Percentiles rank a stretch among this genome's conserved stretches.
phyloP scores from a whole-genome alignment of 1,140 invertebrate genomes.

The Drosophila fuyamai region DNA sequence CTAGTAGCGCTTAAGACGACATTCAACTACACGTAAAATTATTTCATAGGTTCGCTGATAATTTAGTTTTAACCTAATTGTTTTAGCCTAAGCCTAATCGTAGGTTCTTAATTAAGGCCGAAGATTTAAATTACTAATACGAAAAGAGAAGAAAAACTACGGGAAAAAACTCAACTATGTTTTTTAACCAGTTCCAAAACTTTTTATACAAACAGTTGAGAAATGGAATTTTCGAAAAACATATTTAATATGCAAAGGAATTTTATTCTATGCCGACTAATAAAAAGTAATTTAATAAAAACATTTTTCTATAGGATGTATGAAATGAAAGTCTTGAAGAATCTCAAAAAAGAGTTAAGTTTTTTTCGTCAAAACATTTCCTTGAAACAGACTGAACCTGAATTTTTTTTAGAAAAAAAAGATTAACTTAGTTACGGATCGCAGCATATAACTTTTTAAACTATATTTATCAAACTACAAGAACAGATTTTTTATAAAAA shows the following conservation, averaged over 20 bases:
- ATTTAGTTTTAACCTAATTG: slow-evolving; percentile 72
- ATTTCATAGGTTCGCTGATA: slow-evolving; percentile 66
- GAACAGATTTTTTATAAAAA: slow-evolving; percentile 77
- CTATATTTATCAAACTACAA: slow-evolving; percentile 57
- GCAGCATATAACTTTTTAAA: slow-evolving; percentile 64
- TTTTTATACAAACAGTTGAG: slow-evolving; percentile 57
- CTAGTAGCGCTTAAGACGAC: slow-evolving; percentile 74
- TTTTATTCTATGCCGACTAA: slow-evolving; percentile 48
- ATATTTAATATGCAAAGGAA: slow-evolving; percentile 66
- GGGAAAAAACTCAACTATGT: slow-evolving; percentile 42
- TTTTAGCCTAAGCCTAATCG: slow-evolving; percentile 60
- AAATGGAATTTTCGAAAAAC: slow-evolving; percentile 48
- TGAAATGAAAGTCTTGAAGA: slow-evolving; percentile 70
- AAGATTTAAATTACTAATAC: slow-evolving; percentile 18
- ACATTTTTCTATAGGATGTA: slow-evolving; percentile 56
- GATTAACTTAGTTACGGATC: slow-evolving; percentile 40
- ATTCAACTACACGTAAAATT: slow-evolving; percentile 68
- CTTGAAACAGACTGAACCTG: slow-evolving; percentile 80
- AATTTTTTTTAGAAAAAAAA: slow-evolving; percentile 59
- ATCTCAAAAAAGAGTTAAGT: slow-evolving; percentile 71
- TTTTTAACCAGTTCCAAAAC: slow-evolving; percentile 51
- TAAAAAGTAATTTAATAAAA: slow-evolving; percentile 19
- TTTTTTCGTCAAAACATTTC: slow-evolving; percentile 79
- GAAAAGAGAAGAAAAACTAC: slow-evolving; percentile 31
- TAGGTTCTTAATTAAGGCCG: slow-evolving; percentile 63